A percentile compares a stretch with the other conserved stretches of the same genome.
phyloP scores from a whole-genome alignment of 2,888 invertebrate genomes.

The Cotesia congregata region DNA sequence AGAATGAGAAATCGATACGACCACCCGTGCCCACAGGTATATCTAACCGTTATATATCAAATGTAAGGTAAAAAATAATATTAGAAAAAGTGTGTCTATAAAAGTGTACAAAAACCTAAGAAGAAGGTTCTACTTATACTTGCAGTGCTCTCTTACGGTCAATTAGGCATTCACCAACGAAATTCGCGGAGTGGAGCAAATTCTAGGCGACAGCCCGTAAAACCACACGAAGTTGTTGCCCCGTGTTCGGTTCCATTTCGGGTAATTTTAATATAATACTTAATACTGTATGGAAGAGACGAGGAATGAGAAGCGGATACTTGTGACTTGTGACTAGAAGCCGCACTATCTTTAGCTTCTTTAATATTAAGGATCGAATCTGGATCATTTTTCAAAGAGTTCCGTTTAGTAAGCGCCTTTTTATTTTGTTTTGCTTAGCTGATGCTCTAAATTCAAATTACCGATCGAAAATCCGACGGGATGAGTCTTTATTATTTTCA shows the following conservation, averaged over 20 bases:
- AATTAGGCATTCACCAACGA: slow-evolving; percentile 65
- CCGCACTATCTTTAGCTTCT: neutral
- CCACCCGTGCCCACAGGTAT: slow-evolving; percentile 40
- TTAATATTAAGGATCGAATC: slow-evolving; percentile 36
- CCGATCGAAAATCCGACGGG: slow-evolving; percentile 16
- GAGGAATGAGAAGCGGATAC: slow-evolving; percentile 28
- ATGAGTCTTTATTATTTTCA: slow-evolving; percentile 15
- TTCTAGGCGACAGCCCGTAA: slow-evolving; percentile 67
- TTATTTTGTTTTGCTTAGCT: slow-evolving; percentile 21
- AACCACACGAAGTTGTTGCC: slow-evolving; percentile 62
- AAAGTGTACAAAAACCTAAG: slow-evolving; percentile 39
- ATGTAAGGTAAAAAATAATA: slow-evolving; percentile 9
- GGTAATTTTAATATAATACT: neutral
- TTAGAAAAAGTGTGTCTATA: slow-evolving; percentile 20
- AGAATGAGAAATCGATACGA: slow-evolving; percentile 37
- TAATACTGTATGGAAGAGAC: slow-evolving; percentile 30
- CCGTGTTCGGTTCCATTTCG: slow-evolving; percentile 30
- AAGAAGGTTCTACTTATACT: slow-evolving; percentile 49
- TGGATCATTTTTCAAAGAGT: slow-evolving; percentile 66
- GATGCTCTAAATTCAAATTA: too few species aligned
- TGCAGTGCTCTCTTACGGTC: slow-evolving; percentile 58
- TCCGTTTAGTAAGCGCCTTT: slow-evolving; percentile 46
- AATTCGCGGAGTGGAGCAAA: slow-evolving; percentile 62
- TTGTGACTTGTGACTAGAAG: slow-evolving; percentile 20
- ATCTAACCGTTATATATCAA: slow-evolving; percentile 4